A percentile compares a stretch with the other conserved stretches of the same genome.
Evolutionary conservation across 2,113 vertebrate genomes (phyloP).

Genomic region (Rhea pennata): DNA sequence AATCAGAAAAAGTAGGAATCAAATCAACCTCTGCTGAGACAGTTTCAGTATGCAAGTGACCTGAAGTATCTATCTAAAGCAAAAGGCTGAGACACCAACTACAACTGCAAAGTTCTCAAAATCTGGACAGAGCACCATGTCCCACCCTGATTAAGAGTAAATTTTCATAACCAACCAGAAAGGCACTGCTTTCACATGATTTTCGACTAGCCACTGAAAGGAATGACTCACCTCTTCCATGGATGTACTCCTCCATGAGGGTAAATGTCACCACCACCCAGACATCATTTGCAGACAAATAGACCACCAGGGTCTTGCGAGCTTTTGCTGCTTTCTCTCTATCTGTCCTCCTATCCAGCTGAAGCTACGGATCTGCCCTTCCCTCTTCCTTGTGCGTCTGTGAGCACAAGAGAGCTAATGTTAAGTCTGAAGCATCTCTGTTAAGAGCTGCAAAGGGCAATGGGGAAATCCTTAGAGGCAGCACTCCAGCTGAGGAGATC

Average conservation of each 20-base stretch:
- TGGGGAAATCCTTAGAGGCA: neutral
- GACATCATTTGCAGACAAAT: rapidly evolving
- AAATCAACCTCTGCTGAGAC: neutral
- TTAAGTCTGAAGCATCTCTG: neutral
- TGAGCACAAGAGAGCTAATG: neutral
- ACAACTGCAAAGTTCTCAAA: neutral
- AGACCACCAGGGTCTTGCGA: neutral
- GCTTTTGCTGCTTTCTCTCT: neutral
- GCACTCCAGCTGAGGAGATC: neutral
- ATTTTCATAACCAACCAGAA: neutral
- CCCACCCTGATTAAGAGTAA: neutral
- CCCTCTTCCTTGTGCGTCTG: neutral
- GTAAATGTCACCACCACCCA: neutral
- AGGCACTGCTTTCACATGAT: neutral
- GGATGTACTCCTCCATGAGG: neutral
- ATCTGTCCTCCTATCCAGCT: neutral
- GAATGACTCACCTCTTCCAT: neutral
- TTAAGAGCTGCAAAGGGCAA: neutral
- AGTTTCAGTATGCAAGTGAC: neutral
- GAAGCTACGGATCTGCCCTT: neutral
- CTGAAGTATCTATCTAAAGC: neutral
- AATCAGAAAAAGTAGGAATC: neutral
- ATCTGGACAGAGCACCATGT: neutral
- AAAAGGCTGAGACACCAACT: neutral
- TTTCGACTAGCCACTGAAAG: neutral